Conservation (phyloP, 2,113 vertebrate species). For the Bubo blakistoni region DNA sequence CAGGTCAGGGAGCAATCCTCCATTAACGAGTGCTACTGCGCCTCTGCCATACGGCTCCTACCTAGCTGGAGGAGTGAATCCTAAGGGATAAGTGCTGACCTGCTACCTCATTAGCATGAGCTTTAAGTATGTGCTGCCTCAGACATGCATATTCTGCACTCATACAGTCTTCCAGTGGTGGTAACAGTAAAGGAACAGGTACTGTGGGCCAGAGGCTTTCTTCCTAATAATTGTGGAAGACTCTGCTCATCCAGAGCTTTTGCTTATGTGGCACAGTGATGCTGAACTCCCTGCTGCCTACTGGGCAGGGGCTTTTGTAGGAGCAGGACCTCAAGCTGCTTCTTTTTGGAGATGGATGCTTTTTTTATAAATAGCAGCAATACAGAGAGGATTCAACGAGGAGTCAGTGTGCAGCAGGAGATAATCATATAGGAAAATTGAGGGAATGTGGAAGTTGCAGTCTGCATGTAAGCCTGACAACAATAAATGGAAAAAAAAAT, state of each 20-base stretch:
- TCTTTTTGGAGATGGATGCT: not conserved
- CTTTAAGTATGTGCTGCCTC: not conserved
- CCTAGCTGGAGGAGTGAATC: not conserved
- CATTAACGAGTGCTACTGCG: not conserved
- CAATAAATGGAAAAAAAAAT: not conserved
- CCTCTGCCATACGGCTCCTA: not conserved
- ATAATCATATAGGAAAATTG: not conserved
- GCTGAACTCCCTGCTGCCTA: not conserved
- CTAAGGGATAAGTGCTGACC: not conserved
- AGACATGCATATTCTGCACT: not conserved
- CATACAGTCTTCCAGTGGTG: not conserved
- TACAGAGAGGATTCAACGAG: not conserved
- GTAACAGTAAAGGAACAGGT: not conserved
- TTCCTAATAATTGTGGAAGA: not conserved
- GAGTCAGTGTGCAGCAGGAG: not conserved
- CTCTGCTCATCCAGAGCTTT: not conserved
- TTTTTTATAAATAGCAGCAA: not conserved
- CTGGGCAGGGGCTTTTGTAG: not conserved
- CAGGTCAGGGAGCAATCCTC: not conserved
- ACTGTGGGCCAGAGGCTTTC: not conserved
- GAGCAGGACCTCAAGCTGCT: not conserved
- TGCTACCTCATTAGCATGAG: not conserved
- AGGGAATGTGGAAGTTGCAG: not conserved
- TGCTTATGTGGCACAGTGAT: not conserved
- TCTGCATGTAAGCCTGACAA: not conserved